Conservation (phyloP, 2,888 invertebrate genomes). For the Limenitis arthemis region DNA sequence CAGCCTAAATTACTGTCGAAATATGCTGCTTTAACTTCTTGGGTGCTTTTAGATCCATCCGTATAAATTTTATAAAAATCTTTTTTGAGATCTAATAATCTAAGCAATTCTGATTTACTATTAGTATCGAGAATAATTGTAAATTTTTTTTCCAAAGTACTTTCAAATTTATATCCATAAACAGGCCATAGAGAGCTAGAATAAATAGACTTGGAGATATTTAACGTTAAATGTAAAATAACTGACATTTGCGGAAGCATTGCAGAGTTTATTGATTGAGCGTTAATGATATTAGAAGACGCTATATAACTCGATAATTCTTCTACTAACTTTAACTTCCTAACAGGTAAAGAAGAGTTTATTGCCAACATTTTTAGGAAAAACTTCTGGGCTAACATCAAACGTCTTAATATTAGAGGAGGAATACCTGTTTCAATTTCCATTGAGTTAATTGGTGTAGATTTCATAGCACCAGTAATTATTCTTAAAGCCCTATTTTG, state of each 20-base stretch:
- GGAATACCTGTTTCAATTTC: constrained; percentile 18
- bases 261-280: not conserved
- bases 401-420: constrained; percentile 10
- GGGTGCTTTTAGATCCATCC: not conserved
- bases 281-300: no score
- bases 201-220: not conserved
- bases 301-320: no score
- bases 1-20: not conserved
- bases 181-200: not conserved
- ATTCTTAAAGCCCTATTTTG: constrained; percentile 21
- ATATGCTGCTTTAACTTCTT: not conserved
- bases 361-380: not conserved
- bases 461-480: constrained; percentile 21
- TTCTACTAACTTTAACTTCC: no score
- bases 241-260: not conserved
- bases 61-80: not conserved
- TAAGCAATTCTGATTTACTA: not conserved
- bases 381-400: not conserved
- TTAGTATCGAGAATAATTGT: not conserved
- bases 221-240: not conserved
- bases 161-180: not conserved
- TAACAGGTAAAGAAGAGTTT: no score
- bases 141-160: not conserved
- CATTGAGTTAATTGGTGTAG: constrained; percentile 19
- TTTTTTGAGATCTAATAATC: not conserved